These are phyloP conservation scores for Camelus bactrianus DNA, from an alignment of 2,113 vertebrate genomes.

Conservation along the genomic window DNA sequence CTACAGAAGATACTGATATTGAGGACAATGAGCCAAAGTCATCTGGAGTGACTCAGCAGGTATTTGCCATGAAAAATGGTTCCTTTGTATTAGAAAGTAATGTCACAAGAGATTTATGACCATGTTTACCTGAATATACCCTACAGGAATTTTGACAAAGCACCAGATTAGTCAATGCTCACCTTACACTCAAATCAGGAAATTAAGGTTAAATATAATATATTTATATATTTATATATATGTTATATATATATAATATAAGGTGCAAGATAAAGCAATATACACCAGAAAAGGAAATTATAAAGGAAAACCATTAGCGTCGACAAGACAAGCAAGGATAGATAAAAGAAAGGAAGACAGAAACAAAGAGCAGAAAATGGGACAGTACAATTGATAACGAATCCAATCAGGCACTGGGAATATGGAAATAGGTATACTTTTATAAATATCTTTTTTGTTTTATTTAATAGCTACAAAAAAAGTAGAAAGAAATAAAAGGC, in stretches of 20 bases:
- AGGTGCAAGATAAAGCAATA: not conserved
- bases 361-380: not conserved
- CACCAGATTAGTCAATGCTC: not conserved
- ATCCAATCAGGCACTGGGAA: not conserved
- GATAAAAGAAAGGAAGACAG: not conserved
- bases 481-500: not conserved
- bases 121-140: not conserved
- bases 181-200: not conserved
- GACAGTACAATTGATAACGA: not conserved
- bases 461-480: not conserved
- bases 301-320: not conserved
- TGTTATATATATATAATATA: too few relatives aligned
- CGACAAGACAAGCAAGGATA: not conserved
- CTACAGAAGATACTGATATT: not conserved
- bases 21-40: not conserved
- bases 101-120: not conserved
- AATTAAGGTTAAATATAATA: conserved; percentile 9
- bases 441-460: not conserved
- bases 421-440: not conserved
- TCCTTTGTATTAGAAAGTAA: not conserved
- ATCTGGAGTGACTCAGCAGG: not conserved
- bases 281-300: not conserved
- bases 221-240: too few relatives aligned
- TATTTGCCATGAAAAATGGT: not conserved
- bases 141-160: not conserved